Evolutionary conservation across 2,888 invertebrate species (phyloP), one percentile per base, ranked within the genome.

Genomic region (Aleiodes alternator): DNA sequence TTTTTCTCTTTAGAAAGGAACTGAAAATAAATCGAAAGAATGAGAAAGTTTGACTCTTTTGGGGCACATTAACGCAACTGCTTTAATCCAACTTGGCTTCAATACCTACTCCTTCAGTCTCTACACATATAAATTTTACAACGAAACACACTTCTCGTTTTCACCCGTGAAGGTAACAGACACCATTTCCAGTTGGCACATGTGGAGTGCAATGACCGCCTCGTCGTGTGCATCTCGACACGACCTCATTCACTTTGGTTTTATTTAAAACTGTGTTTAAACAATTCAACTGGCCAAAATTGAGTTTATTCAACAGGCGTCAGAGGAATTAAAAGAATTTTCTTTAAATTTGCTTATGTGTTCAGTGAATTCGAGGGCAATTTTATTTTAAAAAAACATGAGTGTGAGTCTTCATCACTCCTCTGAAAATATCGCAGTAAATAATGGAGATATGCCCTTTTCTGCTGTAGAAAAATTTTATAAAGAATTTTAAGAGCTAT

Each of bases 151-250:
- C 48, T 56, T 70, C 61, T 75, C 16, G 55, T 75, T 74, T 74
- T 69, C 69, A 74, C 56, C 48, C 56, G 64, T 16, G 74, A 70
- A 59, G 53, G 74, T 70, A 74, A 69, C 69, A 64, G 69, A 70
- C 55, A 69, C 59, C 61, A 51, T 55, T 68, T 43, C 53, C 69
- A 70, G 61, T 61, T 71, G 57, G 31, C 70, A 71, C 48, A 50
- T 71, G 29, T 23, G 48, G 48, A 31, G 59, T 71, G 59, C 74
- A 75, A 75, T 64, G 74, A 70, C 74, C 74, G 34, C 14, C 23
- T 43, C 34, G 43, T 38, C 23, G 38, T 59, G 34, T 69, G 34
- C 61, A 70, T 70, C 61, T 72, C 72, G 29, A 31, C 68, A 57
- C 73, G 73, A 73, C 73, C 73, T 68, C 73, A 56, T 73, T 73